phyloP scores from a whole-genome alignment of 1,140 invertebrate species.

The Brachionus rotundiformis region DNA sequence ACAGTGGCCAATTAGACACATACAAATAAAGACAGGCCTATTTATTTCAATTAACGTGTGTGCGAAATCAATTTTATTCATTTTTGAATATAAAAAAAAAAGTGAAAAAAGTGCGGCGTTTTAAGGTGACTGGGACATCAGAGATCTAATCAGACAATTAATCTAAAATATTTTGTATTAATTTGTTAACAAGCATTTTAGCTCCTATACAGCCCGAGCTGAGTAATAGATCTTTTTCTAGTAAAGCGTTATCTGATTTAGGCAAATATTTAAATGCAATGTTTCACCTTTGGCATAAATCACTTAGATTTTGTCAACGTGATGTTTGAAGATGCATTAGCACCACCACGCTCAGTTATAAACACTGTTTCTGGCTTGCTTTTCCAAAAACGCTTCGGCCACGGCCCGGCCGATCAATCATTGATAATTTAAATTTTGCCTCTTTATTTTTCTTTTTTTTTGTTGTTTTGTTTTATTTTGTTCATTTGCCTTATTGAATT shows the following conservation, averaged over 20 bases:
- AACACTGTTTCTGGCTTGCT: too few relatives aligned
- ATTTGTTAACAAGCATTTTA: slow-evolving; percentile 34
- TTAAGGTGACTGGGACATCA: too few relatives aligned
- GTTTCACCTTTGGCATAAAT: slow-evolving; percentile 39
- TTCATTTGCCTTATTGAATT: neutral
- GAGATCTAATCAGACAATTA: neutral
- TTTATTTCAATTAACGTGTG: neutral
- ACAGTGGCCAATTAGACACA: neutral
- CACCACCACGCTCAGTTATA: neutral
- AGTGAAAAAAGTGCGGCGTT: neutral
- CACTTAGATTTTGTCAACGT: slow-evolving; percentile 2
- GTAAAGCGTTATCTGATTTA: slow-evolving; percentile 7
- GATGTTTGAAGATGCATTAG: slow-evolving; percentile 23
- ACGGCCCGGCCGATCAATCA: too few relatives aligned
- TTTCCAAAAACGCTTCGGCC: too few relatives aligned
- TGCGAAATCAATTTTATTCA: neutral
- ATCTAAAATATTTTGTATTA: slow-evolving; percentile 27
- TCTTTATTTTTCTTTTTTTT: too few relatives aligned
- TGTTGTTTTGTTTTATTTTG: neutral
- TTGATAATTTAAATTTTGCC: too few relatives aligned
- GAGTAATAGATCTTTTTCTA: slow-evolving; percentile 37
- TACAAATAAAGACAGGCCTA: neutral
- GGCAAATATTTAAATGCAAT: slow-evolving; percentile 32
- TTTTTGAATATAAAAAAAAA: neutral
- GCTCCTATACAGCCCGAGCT: slow-evolving; percentile 16